These are phyloP conservation scores for Litoditis marina DNA, from an alignment of 2,888 invertebrate genomes.

Conservation along the genomic window DNA sequence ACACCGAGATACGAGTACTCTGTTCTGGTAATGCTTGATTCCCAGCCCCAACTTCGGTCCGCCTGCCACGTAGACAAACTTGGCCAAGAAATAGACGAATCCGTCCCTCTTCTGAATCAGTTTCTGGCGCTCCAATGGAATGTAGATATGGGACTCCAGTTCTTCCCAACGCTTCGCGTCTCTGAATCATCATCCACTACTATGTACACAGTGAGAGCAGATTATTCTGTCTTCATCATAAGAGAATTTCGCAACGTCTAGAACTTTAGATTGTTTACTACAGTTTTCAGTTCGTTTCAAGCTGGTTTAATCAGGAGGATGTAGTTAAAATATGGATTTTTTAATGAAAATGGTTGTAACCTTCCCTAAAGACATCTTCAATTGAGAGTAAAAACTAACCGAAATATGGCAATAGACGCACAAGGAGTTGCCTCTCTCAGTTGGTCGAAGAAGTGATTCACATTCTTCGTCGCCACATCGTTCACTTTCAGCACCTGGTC, in stretches of 20 bases:
- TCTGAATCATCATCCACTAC: too few species aligned
- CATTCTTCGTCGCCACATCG: slow-evolving; percentile 30
- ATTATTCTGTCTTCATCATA: too few species aligned
- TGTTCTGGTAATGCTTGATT: slow-evolving; percentile 55
- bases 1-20: slow-evolving; percentile 43
- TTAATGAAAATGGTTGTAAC: too few species aligned
- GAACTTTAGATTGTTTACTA: too few species aligned
- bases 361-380: too few species aligned
- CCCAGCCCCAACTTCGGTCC: slow-evolving; percentile 53
- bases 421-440: slow-evolving; percentile 44
- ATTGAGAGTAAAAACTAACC: too few species aligned
- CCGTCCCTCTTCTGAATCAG: slow-evolving; percentile 51
- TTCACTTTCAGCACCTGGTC: slow-evolving; percentile 50
- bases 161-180: slow-evolving; percentile 26
- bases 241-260: too few species aligned
- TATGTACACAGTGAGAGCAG: too few species aligned
- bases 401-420: slow-evolving; percentile 34
- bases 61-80: slow-evolving; percentile 5
- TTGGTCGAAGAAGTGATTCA: slow-evolving; percentile 47
- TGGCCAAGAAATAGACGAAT: slow-evolving; percentile 34
- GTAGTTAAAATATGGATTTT: too few species aligned
- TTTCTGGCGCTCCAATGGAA: slow-evolving; percentile 50
- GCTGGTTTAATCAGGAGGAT: too few species aligned
- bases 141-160: slow-evolving; percentile 41
- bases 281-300: too few species aligned